Conservation (phyloP, 2,113 vertebrate genomes). For the Galeopterus variegatus region DNA sequence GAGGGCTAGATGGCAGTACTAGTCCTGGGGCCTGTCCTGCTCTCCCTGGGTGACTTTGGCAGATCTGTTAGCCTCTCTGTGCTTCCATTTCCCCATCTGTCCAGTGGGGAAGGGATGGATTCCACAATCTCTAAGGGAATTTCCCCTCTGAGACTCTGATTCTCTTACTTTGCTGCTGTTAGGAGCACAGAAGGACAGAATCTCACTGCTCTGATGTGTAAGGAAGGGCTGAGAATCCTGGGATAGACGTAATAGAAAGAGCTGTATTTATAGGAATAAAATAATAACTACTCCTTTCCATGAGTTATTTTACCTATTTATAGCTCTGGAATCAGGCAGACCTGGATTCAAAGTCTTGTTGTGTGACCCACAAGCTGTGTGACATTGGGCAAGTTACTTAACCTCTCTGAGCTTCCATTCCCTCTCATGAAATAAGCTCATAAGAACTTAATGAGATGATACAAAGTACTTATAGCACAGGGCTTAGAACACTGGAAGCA, state of each 20-base stretch:
- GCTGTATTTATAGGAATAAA: not conserved
- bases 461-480: not conserved
- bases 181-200: not conserved
- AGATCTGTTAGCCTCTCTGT: not conserved
- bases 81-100: not conserved
- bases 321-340: conserved; percentile 3
- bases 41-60: not conserved
- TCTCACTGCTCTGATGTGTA: not conserved
- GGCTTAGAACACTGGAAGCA: not conserved
- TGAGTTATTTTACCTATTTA: not conserved
- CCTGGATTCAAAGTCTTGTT: not conserved
- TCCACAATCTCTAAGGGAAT: not conserved
- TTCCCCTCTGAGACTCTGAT: not conserved
- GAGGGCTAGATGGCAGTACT: accelerated
- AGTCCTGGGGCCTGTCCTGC: not conserved
- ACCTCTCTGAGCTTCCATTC: conserved; percentile 23
- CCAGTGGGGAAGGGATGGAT: no score
- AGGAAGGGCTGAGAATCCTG: not conserved
- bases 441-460: conserved; percentile 1
- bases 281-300: not conserved
- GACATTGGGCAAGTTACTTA: not conserved
- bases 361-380: not conserved
- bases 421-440: not conserved
- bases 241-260: not conserved
- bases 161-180: not conserved